These are phyloP conservation scores for Coelopa frigida DNA, from an alignment of 1,140 invertebrate species.

Conservation along the genomic window DNA sequence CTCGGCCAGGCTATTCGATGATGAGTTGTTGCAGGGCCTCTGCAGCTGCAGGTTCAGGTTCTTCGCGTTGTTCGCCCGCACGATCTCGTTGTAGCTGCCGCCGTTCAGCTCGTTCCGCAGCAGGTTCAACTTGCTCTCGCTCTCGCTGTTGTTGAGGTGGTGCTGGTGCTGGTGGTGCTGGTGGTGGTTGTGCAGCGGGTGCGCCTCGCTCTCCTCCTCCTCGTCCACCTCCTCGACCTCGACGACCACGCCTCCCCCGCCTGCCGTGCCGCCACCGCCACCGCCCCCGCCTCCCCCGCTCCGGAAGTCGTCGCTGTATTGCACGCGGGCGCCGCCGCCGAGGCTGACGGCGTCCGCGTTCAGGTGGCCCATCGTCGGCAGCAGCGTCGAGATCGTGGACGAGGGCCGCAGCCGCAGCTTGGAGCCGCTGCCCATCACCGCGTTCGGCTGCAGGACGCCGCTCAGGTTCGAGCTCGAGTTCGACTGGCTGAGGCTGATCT, in stretches of 20 bases:
- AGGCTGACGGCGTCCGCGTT: slow-evolving; percentile 22
- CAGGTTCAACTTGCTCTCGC: neutral
- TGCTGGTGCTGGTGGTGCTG: neutral
- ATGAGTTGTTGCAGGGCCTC: slow-evolving; percentile 14
- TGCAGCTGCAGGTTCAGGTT: slow-evolving; percentile 27
- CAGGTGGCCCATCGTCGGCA: slow-evolving; percentile 18
- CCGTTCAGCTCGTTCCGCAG: neutral
- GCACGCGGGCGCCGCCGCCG: slow-evolving; percentile 27
- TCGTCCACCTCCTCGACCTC: neutral
- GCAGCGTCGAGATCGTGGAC: slow-evolving; percentile 36
- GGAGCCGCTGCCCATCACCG: no score
- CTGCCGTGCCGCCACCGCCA: neutral
- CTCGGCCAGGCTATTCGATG: neutral
- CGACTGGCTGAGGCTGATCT: slow-evolving; percentile 19
- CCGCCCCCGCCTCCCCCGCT: slow-evolving; percentile 5
- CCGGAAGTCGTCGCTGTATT: slow-evolving; percentile 22
- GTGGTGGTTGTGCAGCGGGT: neutral
- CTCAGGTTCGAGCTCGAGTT: slow-evolving; percentile 38
- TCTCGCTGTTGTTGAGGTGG: neutral
- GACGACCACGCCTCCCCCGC: neutral
- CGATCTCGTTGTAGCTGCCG: slow-evolving; percentile 13
- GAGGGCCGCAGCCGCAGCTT: slow-evolving; percentile 24
- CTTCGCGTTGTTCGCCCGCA: slow-evolving; percentile 16
- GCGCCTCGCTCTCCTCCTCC: neutral
- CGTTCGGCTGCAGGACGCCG: slow-evolving; percentile 28